Percentiles rank a stretch among this genome's conserved stretches.
These are phyloP conservation scores for Lepidothrix coronata DNA, from an alignment of 2,113 vertebrate genomes.

Conservation along the genomic window DNA sequence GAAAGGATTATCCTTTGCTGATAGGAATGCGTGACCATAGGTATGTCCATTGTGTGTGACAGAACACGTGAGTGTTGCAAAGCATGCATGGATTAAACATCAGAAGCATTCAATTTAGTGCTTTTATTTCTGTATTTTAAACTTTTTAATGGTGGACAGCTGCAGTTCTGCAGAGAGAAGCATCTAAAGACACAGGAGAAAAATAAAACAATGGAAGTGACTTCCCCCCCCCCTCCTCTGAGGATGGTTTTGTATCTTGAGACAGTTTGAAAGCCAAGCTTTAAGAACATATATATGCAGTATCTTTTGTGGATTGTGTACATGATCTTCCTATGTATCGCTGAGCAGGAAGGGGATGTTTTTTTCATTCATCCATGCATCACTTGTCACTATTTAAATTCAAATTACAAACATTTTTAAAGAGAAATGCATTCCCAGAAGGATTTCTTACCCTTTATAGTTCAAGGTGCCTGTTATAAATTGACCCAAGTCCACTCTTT, in stretches of 20 bases:
- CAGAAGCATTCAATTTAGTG: background rate
- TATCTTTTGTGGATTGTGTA: background rate
- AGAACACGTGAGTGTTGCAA: background rate
- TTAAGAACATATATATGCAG: background rate
- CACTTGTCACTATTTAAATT: background rate
- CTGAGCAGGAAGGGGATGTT: background rate
- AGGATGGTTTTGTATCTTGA: background rate
- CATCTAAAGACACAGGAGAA: background rate
- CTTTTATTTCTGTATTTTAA: slow-evolving; percentile 4
- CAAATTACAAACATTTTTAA: slow-evolving; percentile 2
- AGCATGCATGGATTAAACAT: background rate
- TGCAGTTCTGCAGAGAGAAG: background rate
- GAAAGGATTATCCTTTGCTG: background rate
- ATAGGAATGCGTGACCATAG: background rate
- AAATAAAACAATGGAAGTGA: background rate
- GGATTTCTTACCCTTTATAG: background rate
- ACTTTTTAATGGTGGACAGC: background rate
- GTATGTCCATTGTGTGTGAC: background rate
- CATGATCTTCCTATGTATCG: background rate
- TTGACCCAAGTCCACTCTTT: background rate
- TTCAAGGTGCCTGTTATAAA: background rate
- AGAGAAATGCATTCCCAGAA: background rate
- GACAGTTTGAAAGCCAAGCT: background rate
- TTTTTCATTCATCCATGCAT: background rate
- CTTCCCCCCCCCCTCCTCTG: background rate